Percentiles rank a stretch among this genome's conserved stretches.
Conservation (phyloP, 2,888 invertebrate genomes). For the Kryphioiulus occultus region DNA sequence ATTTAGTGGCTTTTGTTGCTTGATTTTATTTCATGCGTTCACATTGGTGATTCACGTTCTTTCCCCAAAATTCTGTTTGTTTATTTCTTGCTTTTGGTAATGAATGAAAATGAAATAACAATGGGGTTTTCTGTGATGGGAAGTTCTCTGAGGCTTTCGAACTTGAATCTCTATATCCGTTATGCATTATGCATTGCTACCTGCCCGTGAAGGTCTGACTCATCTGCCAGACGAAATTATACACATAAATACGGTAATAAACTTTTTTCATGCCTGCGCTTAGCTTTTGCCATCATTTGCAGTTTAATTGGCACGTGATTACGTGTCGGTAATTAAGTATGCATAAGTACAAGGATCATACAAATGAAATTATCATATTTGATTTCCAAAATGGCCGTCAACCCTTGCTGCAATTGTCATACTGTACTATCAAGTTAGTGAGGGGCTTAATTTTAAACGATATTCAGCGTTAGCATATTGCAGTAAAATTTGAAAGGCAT, state of each 20-base stretch:
- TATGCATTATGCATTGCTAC: neutral
- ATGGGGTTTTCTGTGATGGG: neutral
- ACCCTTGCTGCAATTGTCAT: neutral
- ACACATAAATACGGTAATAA: neutral
- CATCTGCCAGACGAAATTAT: neutral
- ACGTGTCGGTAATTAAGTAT: neutral
- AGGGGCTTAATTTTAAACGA: too few relatives aligned
- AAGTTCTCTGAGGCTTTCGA: neutral
- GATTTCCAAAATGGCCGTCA: neutral
- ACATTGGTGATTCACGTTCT: neutral
- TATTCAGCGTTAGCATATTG: too few relatives aligned
- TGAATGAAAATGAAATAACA: neutral
- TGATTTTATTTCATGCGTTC: neutral
- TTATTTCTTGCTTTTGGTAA: neutral
- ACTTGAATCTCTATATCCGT: constrained; percentile 9
- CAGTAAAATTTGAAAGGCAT: neutral
- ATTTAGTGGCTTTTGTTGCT: too few relatives aligned
- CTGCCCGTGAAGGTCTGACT: neutral
- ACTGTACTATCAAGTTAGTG: too few relatives aligned
- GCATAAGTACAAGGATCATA: neutral
- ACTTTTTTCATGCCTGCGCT: neutral
- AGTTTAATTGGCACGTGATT: neutral
- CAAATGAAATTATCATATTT: neutral
- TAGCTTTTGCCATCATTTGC: neutral
- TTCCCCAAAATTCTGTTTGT: neutral